These are phyloP conservation scores for Neoniphon sammara DNA, from an alignment of 2,797 vertebrate species.

Conservation along the genomic window DNA sequence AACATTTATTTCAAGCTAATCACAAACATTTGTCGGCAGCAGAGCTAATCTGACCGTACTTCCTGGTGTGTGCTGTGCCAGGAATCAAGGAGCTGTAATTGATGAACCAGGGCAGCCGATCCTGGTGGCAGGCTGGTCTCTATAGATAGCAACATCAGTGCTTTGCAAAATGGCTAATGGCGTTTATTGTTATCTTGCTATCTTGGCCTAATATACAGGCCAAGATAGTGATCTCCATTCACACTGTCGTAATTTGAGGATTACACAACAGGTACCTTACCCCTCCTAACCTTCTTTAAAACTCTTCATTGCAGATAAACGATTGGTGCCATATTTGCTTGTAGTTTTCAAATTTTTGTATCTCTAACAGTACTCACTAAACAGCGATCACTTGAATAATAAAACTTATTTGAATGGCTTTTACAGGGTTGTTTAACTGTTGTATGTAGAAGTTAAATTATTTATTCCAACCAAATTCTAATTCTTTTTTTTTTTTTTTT, in stretches of 20 bases:
- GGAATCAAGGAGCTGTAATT: slow-evolving; percentile 86
- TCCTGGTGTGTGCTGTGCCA: slow-evolving; percentile 43
- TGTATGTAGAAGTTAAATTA: too few species aligned
- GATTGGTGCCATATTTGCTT: too few species aligned
- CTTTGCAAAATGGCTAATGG: slow-evolving; percentile 86
- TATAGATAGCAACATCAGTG: slow-evolving; percentile 86
- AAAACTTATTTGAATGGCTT: too few species aligned
- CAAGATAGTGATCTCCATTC: slow-evolving; percentile 79
- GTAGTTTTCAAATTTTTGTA: too few species aligned
- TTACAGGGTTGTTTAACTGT: too few species aligned
- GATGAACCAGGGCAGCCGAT: slow-evolving; percentile 85
- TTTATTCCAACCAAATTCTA: too few species aligned
- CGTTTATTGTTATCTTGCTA: slow-evolving; percentile 87
- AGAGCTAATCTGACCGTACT: not conserved
- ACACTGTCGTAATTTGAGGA: slow-evolving; percentile 74
- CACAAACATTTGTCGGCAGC: not conserved
- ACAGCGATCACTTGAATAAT: too few species aligned
- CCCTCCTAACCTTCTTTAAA: not conserved
- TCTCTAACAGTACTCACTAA: too few species aligned
- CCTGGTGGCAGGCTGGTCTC: slow-evolving; percentile 84
- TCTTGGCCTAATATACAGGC: slow-evolving; percentile 82
- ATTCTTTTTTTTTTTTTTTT: too few species aligned
- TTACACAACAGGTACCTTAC: not conserved
- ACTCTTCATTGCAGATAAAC: too few species aligned
- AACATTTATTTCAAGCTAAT: not conserved